Base-by-base conservation (phyloP, 2,113 vertebrate genomes). In the Solea solea region DNA sequence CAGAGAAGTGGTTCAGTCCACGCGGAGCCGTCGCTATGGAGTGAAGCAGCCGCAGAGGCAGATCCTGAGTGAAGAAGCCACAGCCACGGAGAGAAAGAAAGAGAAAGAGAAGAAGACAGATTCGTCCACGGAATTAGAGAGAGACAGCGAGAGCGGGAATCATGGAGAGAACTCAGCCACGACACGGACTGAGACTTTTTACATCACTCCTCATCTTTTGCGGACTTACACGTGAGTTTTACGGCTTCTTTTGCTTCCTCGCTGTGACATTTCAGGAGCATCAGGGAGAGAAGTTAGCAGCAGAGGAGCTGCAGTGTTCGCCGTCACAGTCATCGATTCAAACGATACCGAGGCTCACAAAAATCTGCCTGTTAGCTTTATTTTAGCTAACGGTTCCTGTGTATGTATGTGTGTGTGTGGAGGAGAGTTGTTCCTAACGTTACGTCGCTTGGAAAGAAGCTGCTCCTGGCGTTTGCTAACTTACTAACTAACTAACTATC, bases 181-280 rank as follows among this genome's bases (percentile, higher is more conserved):
- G 69, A 73, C 78, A 45, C 68, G 78, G 86, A 78, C 74, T 79
- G 76, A 76, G 66, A 75, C 65, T 88, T 69, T 74, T 83, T 7
- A 66, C 81, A 2, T 56, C 78, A 3, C 72, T 90, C 7, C 60
- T 93, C 61, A 51, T 86, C 70, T n/a, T 93, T 1, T 80, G 52
- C 72, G 86, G 88, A 78, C 64, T 89, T 11, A 71, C 81, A 28
- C 86, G 93, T 94, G 82, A 92, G 93, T 91, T 80, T 80, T 15
- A 45, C 54, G 3, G 9, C 55, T 49, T 60, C 15, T 48, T 57
- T 74, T 3, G 49, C 11, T 41, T 14, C 0, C 5, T 8, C 27
- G 0, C 39, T 0, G 10, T 48, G 16, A 15, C 40, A 4, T 55
- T 67, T 80, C 73, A 51, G 12, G 7, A 42, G 59, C 25, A 21